Evolutionary conservation across 2,888 invertebrate species (phyloP), one percentile per base, ranked within the genome.

Genomic region (Eupithecia abbreviata): DNA sequence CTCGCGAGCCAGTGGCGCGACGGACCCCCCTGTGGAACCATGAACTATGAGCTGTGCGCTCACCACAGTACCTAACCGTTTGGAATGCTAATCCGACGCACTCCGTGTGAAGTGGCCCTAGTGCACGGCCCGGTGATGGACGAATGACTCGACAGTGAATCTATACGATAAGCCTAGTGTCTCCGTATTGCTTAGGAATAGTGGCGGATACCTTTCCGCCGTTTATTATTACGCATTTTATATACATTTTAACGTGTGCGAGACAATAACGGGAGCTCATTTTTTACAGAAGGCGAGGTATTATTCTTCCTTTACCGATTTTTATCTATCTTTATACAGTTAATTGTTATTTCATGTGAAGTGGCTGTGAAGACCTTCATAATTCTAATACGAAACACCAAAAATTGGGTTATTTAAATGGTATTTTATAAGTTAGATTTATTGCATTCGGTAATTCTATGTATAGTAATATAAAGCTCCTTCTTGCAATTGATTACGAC

Each of bases 291-390:
- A 81, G 80, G 83, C 80, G 84, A 83, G 82, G 83, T 82, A 81
- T 86, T 85, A 83, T 67, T 84, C 84, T 88, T 86, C 80, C 84
- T 85, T 87, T 87, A 85, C 86, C 80, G 83, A 84, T 85, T 86
- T 69, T 86, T 85, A 84, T 87, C 85, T 85, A 84, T 74, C 75
- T 73, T 72, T 78, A 73, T 78, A 78, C 75, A 83, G 77, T 75
- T 84, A 81, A 84, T 84, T 87, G 84, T 86, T 86, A 84, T 87
- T 88, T 87, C 85, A 87, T 83, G 88, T 91, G 90, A 90, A 90
- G 92, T 89, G 94, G 93, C 94, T 93, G 94, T 94, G 94, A 93
- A 91, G 88, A 92, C 88, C 90, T 89, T 90, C 90, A 89, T 90
- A 89, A 88, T 87, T 85, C 86, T 87, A 87, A 89, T 86, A 85